phyloP scores from a whole-genome alignment of 2,113 vertebrate species.

The Myrmecobius fasciatus region DNA sequence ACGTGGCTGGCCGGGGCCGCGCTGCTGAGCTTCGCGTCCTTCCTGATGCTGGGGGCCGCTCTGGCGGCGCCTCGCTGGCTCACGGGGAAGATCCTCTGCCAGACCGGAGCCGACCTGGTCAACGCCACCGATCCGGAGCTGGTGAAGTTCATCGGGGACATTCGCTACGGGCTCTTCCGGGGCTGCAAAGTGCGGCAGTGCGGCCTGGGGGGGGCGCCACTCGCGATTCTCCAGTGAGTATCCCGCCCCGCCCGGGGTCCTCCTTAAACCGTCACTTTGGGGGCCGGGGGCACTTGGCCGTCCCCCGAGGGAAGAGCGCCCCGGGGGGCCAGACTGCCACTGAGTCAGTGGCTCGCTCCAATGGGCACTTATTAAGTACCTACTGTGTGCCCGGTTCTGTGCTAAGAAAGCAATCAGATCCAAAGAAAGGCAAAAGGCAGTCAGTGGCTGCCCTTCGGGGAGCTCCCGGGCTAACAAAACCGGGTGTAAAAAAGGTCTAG shows the following conservation, averaged over 20 bases:
- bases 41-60: slow-evolving; percentile 88
- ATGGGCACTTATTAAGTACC: background rate
- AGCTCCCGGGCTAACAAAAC: too few species aligned
- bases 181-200: slow-evolving; percentile 94
- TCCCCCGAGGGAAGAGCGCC: background rate
- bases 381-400: too few species aligned
- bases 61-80: slow-evolving; percentile 93
- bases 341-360: too few species aligned
- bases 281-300: too few species aligned
- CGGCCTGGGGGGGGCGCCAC: slow-evolving; percentile 90
- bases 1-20: slow-evolving; percentile 90
- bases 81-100: slow-evolving; percentile 92
- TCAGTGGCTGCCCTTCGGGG: too few species aligned
- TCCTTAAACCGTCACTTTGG: too few species aligned
- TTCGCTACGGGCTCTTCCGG: slow-evolving; percentile 94
- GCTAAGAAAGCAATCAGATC: background rate
- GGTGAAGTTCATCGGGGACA: slow-evolving; percentile 92
- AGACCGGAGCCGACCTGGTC: slow-evolving; percentile 95
- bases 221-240: slow-evolving; percentile 94
- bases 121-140: slow-evolving; percentile 94
- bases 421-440: background rate
- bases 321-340: too few species aligned
- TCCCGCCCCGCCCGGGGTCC: too few species aligned
- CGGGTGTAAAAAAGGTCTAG: too few species aligned
- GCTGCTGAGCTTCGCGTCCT: slow-evolving; percentile 89